Evolutionary conservation across 2,797 vertebrate species (phyloP).

Genomic region (Phrynocephalus forsythii): DNA sequence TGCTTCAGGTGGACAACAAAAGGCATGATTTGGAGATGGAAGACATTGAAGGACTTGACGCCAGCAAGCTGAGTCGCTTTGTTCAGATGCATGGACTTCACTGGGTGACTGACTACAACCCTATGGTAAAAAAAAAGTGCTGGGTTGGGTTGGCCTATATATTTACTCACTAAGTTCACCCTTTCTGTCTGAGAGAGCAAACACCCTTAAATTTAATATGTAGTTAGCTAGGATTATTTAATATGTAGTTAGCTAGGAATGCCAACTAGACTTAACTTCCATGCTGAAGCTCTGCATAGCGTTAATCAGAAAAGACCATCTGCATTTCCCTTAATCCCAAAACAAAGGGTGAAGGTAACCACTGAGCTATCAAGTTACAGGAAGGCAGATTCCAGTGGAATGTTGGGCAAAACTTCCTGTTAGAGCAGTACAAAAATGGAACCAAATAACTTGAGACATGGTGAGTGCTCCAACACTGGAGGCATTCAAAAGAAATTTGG

Average conservation of each 20-base stretch:
- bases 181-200: background rate
- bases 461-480: too few relatives aligned
- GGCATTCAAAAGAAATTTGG: too few relatives aligned
- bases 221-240: too few relatives aligned
- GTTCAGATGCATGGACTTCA: conserved; percentile 84
- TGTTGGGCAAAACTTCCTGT: too few relatives aligned
- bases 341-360: background rate
- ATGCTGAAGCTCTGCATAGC: too few relatives aligned
- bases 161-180: conserved; percentile 1
- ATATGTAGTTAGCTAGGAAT: too few relatives aligned
- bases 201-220: background rate
- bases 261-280: too few relatives aligned
- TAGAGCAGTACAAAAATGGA: too few relatives aligned
- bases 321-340: background rate
- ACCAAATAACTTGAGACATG: too few relatives aligned
- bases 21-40: conserved; percentile 80
- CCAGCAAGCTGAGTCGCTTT: conserved; percentile 84
- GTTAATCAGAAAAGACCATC: background rate
- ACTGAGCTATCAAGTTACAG: too few relatives aligned
- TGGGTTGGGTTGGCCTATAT: background rate
- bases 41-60: conserved; percentile 76
- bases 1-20: conserved; percentile 84
- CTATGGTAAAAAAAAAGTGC: conserved; percentile 79
- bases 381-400: too few relatives aligned
- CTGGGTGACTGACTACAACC: conserved; percentile 90